A percentile compares a stretch with the other conserved stretches of the same genome.
Evolutionary conservation across 2,113 vertebrate genomes (phyloP).

Genomic region (Scolopax mira): DNA sequence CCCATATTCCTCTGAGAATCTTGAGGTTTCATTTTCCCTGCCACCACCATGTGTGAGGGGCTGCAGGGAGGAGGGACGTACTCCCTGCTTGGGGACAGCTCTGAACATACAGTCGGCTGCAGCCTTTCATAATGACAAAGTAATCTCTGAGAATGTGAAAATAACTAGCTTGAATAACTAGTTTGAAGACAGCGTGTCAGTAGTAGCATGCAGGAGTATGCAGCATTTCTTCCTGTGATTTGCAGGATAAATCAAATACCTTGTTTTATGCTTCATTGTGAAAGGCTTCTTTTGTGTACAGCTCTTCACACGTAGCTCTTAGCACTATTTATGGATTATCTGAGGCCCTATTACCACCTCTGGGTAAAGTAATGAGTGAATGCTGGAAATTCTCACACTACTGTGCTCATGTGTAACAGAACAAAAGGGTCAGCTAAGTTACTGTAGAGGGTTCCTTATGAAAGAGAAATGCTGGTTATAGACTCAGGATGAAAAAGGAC

Average conservation of each 20-base stretch:
- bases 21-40: background rate
- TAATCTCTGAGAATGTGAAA: background rate
- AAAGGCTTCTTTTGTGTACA: conserved; percentile 33
- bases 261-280: background rate
- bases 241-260: conserved; percentile 26
- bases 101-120: background rate
- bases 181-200: background rate
- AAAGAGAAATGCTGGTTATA: conserved; percentile 9
- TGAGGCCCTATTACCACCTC: conserved; percentile 10
- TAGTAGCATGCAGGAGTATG: background rate
- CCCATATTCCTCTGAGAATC: background rate
- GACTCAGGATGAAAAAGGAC: background rate
- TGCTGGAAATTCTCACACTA: background rate
- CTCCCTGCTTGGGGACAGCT: background rate
- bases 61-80: background rate
- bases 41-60: rapidly evolving
- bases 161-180: background rate
- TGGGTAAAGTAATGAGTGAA: conserved; percentile 39
- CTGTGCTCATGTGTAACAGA: background rate
- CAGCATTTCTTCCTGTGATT: background rate
- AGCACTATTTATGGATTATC: conserved; percentile 41
- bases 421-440: conserved; percentile 24
- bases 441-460: background rate
- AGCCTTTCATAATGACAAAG: background rate
- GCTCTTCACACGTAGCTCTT: background rate